These are phyloP conservation scores for Hydriomena furcata DNA, from an alignment of 2,888 invertebrate genomes.

Conservation along the genomic window DNA sequence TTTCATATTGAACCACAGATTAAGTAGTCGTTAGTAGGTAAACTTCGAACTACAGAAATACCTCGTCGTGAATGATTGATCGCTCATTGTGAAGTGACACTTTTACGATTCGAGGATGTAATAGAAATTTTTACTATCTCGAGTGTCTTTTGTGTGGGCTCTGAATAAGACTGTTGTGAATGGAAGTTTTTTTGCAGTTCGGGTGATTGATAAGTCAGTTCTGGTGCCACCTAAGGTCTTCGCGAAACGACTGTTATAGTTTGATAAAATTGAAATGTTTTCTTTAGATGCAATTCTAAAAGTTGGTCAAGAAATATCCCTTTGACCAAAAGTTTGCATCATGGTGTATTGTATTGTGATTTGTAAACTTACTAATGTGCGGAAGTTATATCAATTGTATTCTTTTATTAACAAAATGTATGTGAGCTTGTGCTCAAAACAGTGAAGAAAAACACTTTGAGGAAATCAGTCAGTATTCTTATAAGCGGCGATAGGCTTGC, in stretches of 20 bases:
- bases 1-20: conserved; percentile 63
- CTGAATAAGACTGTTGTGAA: conserved; percentile 54
- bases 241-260: conserved; percentile 7
- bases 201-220: conserved; percentile 71
- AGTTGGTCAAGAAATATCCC: too few species aligned
- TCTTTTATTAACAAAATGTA: too few species aligned
- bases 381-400: too few species aligned
- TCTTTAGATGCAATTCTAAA: not conserved
- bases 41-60: conserved; percentile 43
- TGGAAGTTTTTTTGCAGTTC: conserved; percentile 65
- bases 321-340: too few species aligned
- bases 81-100: conserved; percentile 69
- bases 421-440: too few species aligned
- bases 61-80: conserved; percentile 75
- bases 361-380: too few species aligned
- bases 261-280: conserved; percentile 18
- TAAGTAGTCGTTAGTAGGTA: conserved; percentile 13
- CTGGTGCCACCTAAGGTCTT: conserved; percentile 38
- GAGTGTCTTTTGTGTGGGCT: conserved; percentile 63
- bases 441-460: too few species aligned
- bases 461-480: too few species aligned
- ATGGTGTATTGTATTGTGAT: too few species aligned
- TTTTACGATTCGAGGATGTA: conserved; percentile 67
- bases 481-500: too few species aligned
- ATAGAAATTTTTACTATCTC: conserved; percentile 63